phyloP scores from a whole-genome alignment of 2,113 vertebrate species.

The Phalacrocorax carbo region DNA sequence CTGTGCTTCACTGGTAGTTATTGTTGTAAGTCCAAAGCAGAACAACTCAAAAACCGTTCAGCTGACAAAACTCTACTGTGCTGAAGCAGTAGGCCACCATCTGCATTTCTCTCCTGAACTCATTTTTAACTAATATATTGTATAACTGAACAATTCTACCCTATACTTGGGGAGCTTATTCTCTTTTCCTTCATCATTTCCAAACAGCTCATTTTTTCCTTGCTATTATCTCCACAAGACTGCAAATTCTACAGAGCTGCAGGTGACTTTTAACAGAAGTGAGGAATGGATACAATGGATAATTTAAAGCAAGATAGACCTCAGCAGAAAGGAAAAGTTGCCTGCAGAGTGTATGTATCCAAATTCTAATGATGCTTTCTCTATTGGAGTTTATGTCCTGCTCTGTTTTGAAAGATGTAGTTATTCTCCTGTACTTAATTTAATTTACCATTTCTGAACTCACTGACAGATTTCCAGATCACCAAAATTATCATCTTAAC shows the following conservation, averaged over 20 bases:
- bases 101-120: background rate
- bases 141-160: slow-evolving; percentile 35
- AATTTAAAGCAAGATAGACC: slow-evolving; percentile 49
- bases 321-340: slow-evolving; percentile 32
- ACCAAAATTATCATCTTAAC: slow-evolving; percentile 25
- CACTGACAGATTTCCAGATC: slow-evolving; percentile 21
- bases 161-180: background rate
- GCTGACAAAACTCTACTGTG: slow-evolving; percentile 11
- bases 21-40: slow-evolving; percentile 8
- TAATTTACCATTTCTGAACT: slow-evolving; percentile 53
- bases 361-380: slow-evolving; percentile 26
- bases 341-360: slow-evolving; percentile 32
- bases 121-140: slow-evolving; percentile 35
- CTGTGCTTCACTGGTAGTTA: slow-evolving; percentile 16
- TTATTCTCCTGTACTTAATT: slow-evolving; percentile 41
- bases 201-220: slow-evolving; percentile 20
- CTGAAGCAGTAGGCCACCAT: slow-evolving; percentile 29
- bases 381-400: background rate
- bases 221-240: slow-evolving; percentile 41
- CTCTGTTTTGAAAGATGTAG: slow-evolving; percentile 39
- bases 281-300: slow-evolving; percentile 30
- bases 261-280: slow-evolving; percentile 45
- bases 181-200: slow-evolving; percentile 22
- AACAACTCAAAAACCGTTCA: slow-evolving; percentile 14
- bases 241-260: slow-evolving; percentile 30